Base-by-base conservation (phyloP, 2,113 vertebrate genomes). In the Cinclus mexicanus region DNA sequence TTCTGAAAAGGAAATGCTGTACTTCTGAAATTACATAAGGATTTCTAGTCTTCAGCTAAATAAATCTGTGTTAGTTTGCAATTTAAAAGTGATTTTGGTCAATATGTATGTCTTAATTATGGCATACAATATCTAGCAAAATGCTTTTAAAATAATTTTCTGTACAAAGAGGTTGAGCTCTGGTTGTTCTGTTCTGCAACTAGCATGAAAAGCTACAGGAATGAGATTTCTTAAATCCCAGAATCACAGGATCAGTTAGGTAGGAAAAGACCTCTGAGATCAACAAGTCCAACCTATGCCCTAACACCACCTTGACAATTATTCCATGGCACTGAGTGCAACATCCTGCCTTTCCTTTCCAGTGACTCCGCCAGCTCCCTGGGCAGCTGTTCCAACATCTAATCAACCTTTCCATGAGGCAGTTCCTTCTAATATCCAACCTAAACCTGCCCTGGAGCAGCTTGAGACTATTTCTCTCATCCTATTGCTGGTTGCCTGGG, bases 401-500 rank as follows among this genome's bases (percentile, higher is more conserved):
- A 29, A 26, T 35, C 47, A 47, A 5, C 16, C 6, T 2, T 55
- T 55, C 21, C 6, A 5, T 29, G 61, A 61, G 14, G 24, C 35
- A 76, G 35, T 41, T 35, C 29, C 29, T 55, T 21, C 29, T 41
- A 7, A 55, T 41, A 17, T 47, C n/a, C 41, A 69, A 35, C 9
- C 19, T 67, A 67, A 68, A 53, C 9, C 21, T 69, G 9, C 2
- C 39, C 29, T 25, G 14, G n/a, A 6, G 11, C 29, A 60, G 29
- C 14, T 25, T 60, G 28, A 39, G 20, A 52, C 28, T 29, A 2
- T 10, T 39, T 52, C 16, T 60, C n/a, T 76, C 31, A 24, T 53
- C 14, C 37, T 53, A 5, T n/a, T 0, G 0, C n/a, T 46, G 21
- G 16, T 14, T 68, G 9, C 21, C 20, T 61, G 16, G 39, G 29